Evolutionary conservation across 2,888 invertebrate genomes (phyloP).

Genomic region (Galerucella pusilla): DNA sequence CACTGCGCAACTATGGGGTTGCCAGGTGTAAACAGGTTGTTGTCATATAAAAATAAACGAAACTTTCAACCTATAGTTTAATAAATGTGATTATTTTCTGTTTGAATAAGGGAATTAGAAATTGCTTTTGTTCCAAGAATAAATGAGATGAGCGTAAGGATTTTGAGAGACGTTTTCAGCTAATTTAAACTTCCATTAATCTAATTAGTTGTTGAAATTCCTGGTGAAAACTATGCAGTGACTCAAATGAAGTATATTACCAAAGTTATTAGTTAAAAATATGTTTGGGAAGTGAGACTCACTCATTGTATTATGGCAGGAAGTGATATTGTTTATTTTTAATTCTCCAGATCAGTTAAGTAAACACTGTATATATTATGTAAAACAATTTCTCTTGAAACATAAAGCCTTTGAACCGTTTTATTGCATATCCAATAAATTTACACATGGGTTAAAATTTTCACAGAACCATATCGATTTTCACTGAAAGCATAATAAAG

Average conservation of each 20-base stretch:
- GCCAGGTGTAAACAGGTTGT: too few relatives aligned
- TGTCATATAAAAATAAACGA: too few relatives aligned
- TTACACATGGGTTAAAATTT: slow-evolving; percentile 27
- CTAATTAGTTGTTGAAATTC: background rate
- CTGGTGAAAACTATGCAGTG: background rate
- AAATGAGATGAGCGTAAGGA: too few relatives aligned
- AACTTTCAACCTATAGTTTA: too few relatives aligned
- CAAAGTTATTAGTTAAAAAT: background rate
- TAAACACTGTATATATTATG: background rate
- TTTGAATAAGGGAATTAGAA: too few relatives aligned
- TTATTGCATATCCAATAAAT: slow-evolving; percentile 26
- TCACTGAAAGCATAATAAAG: slow-evolving; percentile 24
- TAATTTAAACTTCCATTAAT: background rate
- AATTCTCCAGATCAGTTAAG: too few relatives aligned
- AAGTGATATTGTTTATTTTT: too few relatives aligned
- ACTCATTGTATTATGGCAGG: too few relatives aligned
- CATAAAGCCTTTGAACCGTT: slow-evolving; percentile 4
- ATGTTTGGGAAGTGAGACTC: background rate
- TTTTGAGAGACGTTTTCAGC: background rate
- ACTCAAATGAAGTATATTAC: background rate
- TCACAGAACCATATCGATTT: slow-evolving; percentile 28
- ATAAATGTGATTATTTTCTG: too few relatives aligned
- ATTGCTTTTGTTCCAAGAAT: too few relatives aligned
- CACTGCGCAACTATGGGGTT: too few relatives aligned
- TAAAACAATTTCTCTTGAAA: background rate